Evolutionary conservation across 2,113 vertebrate species (phyloP).

Genomic region (Connochaetes taurinus): DNA sequence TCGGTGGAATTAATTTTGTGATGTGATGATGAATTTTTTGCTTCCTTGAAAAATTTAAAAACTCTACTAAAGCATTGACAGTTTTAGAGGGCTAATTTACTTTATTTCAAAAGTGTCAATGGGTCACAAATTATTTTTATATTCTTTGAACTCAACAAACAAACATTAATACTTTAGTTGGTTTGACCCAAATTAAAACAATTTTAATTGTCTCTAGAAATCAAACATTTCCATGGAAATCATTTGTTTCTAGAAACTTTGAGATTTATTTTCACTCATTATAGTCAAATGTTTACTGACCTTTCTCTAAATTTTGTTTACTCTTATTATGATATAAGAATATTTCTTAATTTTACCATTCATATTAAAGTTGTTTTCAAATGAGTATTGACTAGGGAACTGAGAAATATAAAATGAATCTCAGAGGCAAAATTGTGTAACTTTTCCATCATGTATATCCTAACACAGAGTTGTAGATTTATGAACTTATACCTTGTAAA

Average conservation of each 20-base stretch:
- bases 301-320: not conserved
- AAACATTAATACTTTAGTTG: not conserved
- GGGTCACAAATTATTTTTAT: not conserved
- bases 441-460: not conserved
- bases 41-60: conserved; percentile 7
- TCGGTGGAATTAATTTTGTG: not conserved
- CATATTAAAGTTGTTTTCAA: not conserved
- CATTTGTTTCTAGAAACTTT: not conserved
- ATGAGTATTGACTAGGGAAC: not conserved
- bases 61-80: not conserved
- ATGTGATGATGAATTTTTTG: not conserved
- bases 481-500: not conserved
- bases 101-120: not conserved
- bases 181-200: not conserved
- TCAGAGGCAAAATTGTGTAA: not conserved
- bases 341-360: not conserved
- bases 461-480: not conserved
- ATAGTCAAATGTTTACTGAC: not conserved
- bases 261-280: not conserved
- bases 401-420: not conserved
- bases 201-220: not conserved
- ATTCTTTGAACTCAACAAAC: not conserved
- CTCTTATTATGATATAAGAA: not conserved
- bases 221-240: not conserved
- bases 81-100: not conserved